Evolutionary conservation across 2,797 vertebrate species (phyloP).

Genomic region (Gadopsis bispinosus): DNA sequence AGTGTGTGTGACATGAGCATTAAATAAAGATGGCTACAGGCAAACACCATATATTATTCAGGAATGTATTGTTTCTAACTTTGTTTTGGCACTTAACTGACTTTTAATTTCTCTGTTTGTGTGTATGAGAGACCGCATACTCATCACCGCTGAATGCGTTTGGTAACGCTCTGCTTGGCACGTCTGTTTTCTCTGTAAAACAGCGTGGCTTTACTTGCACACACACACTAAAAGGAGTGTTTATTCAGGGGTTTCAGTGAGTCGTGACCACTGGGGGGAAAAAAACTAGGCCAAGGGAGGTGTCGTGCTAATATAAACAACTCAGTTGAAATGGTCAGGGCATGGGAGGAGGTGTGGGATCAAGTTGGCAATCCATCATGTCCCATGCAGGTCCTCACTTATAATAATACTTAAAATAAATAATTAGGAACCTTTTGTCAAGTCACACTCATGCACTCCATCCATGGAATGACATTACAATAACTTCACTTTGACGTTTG

Average conservation of each 20-base stretch:
- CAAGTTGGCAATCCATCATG: constrained; percentile 48
- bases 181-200: constrained; percentile 33
- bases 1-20: not conserved
- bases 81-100: not conserved
- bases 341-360: constrained; percentile 13
- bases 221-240: constrained; percentile 41
- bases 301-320: constrained; percentile 76
- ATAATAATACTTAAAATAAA: not conserved
- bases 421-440: not conserved
- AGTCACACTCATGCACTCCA: not conserved
- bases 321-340: constrained; percentile 54
- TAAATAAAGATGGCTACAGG: not conserved
- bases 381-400: constrained; percentile 9
- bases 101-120: not conserved
- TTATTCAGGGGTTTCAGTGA: constrained; percentile 48
- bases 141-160: constrained; percentile 44
- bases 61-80: not conserved
- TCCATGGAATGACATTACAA: not conserved
- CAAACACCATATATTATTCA: not conserved
- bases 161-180: constrained; percentile 28
- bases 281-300: constrained; percentile 72
- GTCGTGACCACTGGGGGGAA: constrained; percentile 41
- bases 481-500: not conserved
- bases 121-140: not conserved
- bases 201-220: constrained; percentile 17